These are phyloP conservation scores for Saturnia japonica DNA, from an alignment of 2,888 invertebrate genomes.

Conservation along the genomic window DNA sequence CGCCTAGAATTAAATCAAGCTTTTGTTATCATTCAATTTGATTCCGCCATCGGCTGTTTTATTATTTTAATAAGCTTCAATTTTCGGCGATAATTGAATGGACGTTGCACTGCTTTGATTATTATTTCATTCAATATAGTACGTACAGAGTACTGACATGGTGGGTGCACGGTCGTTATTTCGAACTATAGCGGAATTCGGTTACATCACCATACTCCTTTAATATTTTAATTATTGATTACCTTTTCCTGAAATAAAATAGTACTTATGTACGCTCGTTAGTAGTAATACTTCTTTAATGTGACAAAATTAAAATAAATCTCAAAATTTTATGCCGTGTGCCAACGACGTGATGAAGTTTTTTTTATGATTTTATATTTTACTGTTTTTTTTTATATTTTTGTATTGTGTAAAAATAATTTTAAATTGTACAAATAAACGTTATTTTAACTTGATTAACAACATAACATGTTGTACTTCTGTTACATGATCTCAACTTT, in stretches of 20 bases:
- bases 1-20: slow-evolving; percentile 71
- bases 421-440: too few relatives aligned
- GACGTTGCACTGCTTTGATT: slow-evolving; percentile 68
- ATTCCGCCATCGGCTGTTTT: slow-evolving; percentile 75
- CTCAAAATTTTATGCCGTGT: too few relatives aligned
- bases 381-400: too few relatives aligned
- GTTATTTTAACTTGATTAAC: too few relatives aligned
- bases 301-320: too few relatives aligned
- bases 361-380: too few relatives aligned
- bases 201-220: background rate
- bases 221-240: background rate
- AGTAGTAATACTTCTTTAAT: too few relatives aligned
- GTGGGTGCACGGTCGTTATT: slow-evolving; percentile 24
- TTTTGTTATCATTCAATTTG: slow-evolving; percentile 82
- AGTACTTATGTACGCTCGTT: background rate
- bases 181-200: background rate
- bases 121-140: slow-evolving; percentile 66
- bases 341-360: too few relatives aligned
- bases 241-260: background rate
- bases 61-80: slow-evolving; percentile 81
- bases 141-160: slow-evolving; percentile 41
- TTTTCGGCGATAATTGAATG: slow-evolving; percentile 79
- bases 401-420: too few relatives aligned
- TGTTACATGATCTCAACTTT: too few relatives aligned
- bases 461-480: too few relatives aligned